Evolutionary conservation across 2,888 invertebrate species (phyloP).

Genomic region (Cheilosia urbana): DNA sequence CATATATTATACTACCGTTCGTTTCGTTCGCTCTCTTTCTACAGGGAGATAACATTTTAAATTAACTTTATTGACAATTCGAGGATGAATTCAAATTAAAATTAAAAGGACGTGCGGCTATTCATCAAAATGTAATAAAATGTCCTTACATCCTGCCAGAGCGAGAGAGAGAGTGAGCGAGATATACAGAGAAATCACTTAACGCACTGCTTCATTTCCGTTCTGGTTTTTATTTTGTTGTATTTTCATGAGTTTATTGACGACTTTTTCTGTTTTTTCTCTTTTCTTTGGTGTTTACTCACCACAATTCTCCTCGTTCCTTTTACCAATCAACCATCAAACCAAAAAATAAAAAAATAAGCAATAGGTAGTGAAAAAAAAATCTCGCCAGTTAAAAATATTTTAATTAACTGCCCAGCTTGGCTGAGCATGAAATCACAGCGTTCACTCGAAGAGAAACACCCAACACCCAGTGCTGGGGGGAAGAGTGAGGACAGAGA

Average conservation of each 20-base stretch:
- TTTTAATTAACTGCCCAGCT: constrained; percentile 75
- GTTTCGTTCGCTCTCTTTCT: constrained; percentile 18
- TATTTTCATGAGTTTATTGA: constrained; percentile 51
- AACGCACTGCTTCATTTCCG: constrained; percentile 70
- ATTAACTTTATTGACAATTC: constrained; percentile 74
- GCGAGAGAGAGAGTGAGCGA: neutral
- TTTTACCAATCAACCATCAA: constrained; percentile 74
- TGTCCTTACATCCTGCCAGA: constrained; percentile 57
- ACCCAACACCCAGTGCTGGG: constrained; percentile 19
- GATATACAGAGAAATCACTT: constrained; percentile 66
- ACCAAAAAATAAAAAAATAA: constrained; percentile 41
- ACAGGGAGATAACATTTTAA: constrained; percentile 69
- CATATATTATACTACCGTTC: constrained; percentile 46
- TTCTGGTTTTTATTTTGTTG: constrained; percentile 27
- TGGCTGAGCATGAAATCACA: constrained; percentile 73
- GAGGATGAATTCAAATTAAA: constrained; percentile 75
- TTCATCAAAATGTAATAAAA: constrained; percentile 75
- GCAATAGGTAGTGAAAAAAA: constrained; percentile 10
- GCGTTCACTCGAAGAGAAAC: constrained; percentile 55
- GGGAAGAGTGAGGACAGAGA: neutral
- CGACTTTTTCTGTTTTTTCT: constrained; percentile 38
- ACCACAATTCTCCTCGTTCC: constrained; percentile 60
- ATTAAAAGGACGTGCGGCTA: constrained; percentile 72
- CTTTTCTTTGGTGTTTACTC: constrained; percentile 64
- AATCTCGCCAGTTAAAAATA: constrained; percentile 72